These are phyloP conservation scores for Aurelia sp. DNA, from an alignment of 30 jellyfish, hydroid and myxozoan species.

Conservation along the genomic window DNA sequence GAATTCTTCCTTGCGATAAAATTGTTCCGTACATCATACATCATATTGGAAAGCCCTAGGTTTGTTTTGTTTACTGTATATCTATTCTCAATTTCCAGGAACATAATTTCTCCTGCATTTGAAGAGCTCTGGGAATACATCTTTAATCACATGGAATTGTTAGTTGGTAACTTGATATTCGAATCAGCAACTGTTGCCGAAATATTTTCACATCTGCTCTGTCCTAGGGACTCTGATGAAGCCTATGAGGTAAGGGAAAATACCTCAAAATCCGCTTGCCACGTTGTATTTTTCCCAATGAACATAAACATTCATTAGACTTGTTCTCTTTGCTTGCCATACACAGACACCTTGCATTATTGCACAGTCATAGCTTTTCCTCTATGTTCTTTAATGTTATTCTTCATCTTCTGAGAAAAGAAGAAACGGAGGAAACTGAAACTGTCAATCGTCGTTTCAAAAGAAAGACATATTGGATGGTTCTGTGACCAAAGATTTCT, in stretches of 20 bases:
- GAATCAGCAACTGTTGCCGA: slow-evolving; percentile 33
- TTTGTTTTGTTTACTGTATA: background rate
- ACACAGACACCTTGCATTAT: too few species aligned
- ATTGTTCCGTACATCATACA: background rate
- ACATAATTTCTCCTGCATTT: slow-evolving; percentile 16
- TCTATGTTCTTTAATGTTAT: too few species aligned
- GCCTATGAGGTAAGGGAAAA: slow-evolving; percentile 34
- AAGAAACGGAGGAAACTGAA: too few species aligned
- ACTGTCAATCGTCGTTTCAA: too few species aligned
- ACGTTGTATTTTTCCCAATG: too few species aligned
- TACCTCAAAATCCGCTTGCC: too few species aligned
- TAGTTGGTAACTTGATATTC: slow-evolving; percentile 28
- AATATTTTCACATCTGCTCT: slow-evolving; percentile 42
- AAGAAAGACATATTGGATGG: too few species aligned
- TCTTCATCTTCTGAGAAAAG: too few species aligned
- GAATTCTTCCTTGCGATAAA: background rate
- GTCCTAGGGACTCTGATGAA: slow-evolving; percentile 19
- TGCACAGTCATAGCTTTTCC: too few species aligned
- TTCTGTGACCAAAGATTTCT: too few species aligned
- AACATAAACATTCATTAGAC: too few species aligned
- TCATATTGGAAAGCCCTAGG: background rate
- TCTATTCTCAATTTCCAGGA: slow-evolving; percentile 1
- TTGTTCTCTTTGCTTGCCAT: too few species aligned
- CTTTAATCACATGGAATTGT: slow-evolving; percentile 68
- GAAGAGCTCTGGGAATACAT: slow-evolving; percentile 67